These are phyloP conservation scores for Agrypnus murinus DNA, from an alignment of 2,888 invertebrate species.

Conservation along the genomic window DNA sequence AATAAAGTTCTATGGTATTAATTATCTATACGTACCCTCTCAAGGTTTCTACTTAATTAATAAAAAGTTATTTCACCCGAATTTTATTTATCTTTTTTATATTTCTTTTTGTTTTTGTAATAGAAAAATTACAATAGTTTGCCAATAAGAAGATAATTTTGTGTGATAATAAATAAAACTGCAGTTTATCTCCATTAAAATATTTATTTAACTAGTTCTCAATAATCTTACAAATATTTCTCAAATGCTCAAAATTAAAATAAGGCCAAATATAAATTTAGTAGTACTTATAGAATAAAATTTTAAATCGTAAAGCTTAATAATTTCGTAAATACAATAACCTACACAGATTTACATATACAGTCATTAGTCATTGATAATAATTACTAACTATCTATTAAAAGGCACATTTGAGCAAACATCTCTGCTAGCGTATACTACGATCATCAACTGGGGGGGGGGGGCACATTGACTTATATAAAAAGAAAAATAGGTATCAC, in stretches of 20 bases:
- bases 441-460: conserved; percentile 51
- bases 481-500: conserved; percentile 47
- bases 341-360: conserved; percentile 17
- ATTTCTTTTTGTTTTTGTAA: background rate
- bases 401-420: conserved; percentile 70
- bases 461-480: conserved; percentile 48
- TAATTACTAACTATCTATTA: conserved; percentile 34
- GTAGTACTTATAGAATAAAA: conserved; percentile 34
- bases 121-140: conserved; percentile 23
- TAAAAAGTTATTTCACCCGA: background rate
- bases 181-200: conserved; percentile 31
- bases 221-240: conserved; percentile 38
- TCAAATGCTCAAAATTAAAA: conserved; percentile 42
- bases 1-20: background rate
- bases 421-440: conserved; percentile 65
- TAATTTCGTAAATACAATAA: conserved; percentile 15
- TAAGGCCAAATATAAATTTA: conserved; percentile 49
- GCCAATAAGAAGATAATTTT: conserved; percentile 39
- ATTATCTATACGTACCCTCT: conserved; percentile 39
- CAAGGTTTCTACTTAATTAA: background rate
- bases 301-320: conserved; percentile 19
- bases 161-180: conserved; percentile 47
- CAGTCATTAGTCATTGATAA: conserved; percentile 24
- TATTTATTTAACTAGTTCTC: conserved; percentile 43
- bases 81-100: conserved; percentile 17